These are phyloP conservation scores for Drosophila murphyi DNA, from an alignment of 1,140 invertebrate species.

Conservation along the genomic window DNA sequence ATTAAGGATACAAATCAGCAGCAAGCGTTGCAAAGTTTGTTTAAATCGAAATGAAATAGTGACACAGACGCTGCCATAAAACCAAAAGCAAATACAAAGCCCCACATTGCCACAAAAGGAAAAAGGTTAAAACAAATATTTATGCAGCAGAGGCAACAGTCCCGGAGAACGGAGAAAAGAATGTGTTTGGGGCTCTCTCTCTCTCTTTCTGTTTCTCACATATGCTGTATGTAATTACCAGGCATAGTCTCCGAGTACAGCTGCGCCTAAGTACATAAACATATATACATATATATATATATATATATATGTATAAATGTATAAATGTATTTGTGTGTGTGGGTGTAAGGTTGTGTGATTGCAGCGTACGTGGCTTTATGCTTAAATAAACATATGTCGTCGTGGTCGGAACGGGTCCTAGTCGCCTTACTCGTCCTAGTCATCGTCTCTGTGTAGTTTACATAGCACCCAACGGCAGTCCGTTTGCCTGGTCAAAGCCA, in stretches of 20 bases:
- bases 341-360: conserved; percentile 33
- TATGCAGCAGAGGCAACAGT: conserved; percentile 56
- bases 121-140: conserved; percentile 82
- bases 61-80: conserved; percentile 71
- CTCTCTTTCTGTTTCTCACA: not conserved
- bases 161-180: not conserved
- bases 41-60: conserved; percentile 81
- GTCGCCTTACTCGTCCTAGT: conserved; percentile 9
- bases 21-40: conserved; percentile 62
- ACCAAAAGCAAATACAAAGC: conserved; percentile 78
- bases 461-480: conserved; percentile 72
- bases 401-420: conserved; percentile 19
- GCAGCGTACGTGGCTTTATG: conserved; percentile 75
- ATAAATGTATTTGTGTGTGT: conserved; percentile 20
- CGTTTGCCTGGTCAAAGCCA: conserved; percentile 76
- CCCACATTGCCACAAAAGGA: conserved; percentile 58
- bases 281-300: conserved; percentile 35
- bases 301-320: not conserved
- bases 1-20: conserved; percentile 74
- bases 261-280: conserved; percentile 76
- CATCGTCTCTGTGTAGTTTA: conserved; percentile 58
- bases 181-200: conserved; percentile 26
- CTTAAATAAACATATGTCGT: conserved; percentile 80
- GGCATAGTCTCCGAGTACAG: conserved; percentile 69
- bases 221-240: conserved; percentile 80